These are phyloP conservation scores for Danio aesculapii DNA, from an alignment of 2,797 vertebrate species.

Conservation along the genomic window DNA sequence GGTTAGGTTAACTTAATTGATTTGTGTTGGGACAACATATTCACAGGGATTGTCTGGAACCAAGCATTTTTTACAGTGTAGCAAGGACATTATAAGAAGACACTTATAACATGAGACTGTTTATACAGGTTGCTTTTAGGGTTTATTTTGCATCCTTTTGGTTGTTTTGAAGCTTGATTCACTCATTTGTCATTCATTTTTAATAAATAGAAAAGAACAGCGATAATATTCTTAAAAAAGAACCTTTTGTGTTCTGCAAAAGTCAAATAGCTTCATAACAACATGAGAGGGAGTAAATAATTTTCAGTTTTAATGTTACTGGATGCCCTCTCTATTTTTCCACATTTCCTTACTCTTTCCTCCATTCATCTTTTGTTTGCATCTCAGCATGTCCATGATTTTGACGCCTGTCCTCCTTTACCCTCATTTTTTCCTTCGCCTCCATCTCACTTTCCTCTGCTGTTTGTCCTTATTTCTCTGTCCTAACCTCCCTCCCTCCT, in stretches of 20 bases:
- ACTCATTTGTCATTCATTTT: not conserved
- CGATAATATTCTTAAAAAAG: not conserved
- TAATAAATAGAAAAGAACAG: not conserved
- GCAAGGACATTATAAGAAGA: too few relatives aligned
- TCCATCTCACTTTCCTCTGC: constrained; percentile 17
- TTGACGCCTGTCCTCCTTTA: constrained; percentile 1
- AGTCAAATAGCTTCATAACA: not conserved
- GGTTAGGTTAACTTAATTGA: too few relatives aligned
- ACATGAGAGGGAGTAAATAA: not conserved
- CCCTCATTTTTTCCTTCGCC: constrained; percentile 1
- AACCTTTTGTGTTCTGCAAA: not conserved
- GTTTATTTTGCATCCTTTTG: not conserved
- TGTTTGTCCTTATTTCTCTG: not conserved
- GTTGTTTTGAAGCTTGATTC: not conserved
- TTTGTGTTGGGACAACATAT: too few relatives aligned
- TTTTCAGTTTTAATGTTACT: constrained; percentile 11
- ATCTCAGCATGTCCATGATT: not conserved
- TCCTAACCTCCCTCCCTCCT: constrained; percentile 31
- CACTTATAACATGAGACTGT: too few relatives aligned
- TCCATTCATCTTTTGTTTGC: constrained; percentile 25
- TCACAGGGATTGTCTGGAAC: too few relatives aligned
- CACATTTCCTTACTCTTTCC: not conserved
- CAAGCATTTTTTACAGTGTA: too few relatives aligned
- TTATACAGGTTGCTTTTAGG: not conserved
- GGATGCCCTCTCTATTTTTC: not conserved